These are phyloP conservation scores for Muscicapa comitata DNA, from an alignment of 2,797 vertebrate species.

Conservation along the genomic window DNA sequence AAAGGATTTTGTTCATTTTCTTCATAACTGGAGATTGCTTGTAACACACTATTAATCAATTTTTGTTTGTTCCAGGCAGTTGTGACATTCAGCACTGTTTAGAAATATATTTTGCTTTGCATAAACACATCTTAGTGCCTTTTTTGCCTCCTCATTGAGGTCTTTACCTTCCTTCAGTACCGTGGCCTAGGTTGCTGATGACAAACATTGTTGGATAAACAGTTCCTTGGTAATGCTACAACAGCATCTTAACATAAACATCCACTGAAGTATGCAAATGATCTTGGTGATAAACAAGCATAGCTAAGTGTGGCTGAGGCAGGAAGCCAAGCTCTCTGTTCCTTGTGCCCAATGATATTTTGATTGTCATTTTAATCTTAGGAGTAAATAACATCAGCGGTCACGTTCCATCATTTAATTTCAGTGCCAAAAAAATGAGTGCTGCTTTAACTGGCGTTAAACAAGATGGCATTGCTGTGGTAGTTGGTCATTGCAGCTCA, in stretches of 20 bases:
- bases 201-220: neutral
- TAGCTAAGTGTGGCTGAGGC: neutral
- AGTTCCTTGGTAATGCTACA: neutral
- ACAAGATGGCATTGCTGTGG: neutral
- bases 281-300: neutral
- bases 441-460: neutral
- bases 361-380: slow-evolving; percentile 55
- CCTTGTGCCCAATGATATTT: slow-evolving; percentile 36
- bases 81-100: neutral
- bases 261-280: slow-evolving; percentile 20
- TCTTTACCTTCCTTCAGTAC: neutral
- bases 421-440: neutral
- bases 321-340: slow-evolving; percentile 29
- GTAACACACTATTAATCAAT: neutral
- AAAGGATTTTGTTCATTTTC: neutral
- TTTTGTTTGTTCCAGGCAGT: neutral
- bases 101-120: neutral
- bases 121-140: neutral
- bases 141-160: neutral
- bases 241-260: neutral
- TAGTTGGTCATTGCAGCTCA: neutral
- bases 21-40: neutral
- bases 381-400: slow-evolving; percentile 28
- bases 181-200: neutral
- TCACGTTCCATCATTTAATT: neutral